Evolutionary conservation across 2,113 vertebrate genomes (phyloP), one percentile per base, ranked within the genome.

Genomic region (Prionailurus bengalensis): DNA sequence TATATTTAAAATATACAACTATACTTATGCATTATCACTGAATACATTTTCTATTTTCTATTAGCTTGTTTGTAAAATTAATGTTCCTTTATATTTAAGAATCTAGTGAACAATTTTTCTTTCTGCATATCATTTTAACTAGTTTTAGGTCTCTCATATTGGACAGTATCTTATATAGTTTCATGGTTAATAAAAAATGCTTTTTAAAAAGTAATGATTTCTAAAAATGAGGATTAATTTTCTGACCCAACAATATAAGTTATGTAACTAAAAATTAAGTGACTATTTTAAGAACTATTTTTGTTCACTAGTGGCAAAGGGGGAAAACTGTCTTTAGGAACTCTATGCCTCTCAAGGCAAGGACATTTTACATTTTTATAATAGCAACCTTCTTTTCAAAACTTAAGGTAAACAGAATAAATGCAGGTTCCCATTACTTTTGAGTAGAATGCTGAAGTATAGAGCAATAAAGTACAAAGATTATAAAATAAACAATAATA

Each of bases 71-170:
- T 70, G 51, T 31, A 96, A 96, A 96, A 74, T 53, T 93, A 96
- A 66, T 74, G 78, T 85, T 93, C n/a, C 29, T 95, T 76, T 89
- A 78, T 36, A 61, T 68, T 95, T 93, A 70, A 55, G 33, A 25
- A 71, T 79, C 19, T 83, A 63, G 17, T 39, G 15, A 88, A 48
- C 36, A 94, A 80, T 58, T 97, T 90, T 90, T 39, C 45, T 83
- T 83, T 84, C 58, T 91, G 42, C 1, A 4, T 79, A 96, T 83
- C 45, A 96, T 89, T 94, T 89, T 58, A 92, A 78, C 89, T 96
- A 90, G 74, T 31, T 63, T 90, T 95, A 93, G 51, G 58, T 86
- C 25, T 65, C 27, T 25, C 39, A 90, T 86, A 86, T 19, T 89
- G 23, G 51, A 82, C 3, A 90, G 51, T 29, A 91, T 36, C 61